phyloP scores from a whole-genome alignment of 2,888 invertebrate genomes.

The Ectemnius continuus region DNA sequence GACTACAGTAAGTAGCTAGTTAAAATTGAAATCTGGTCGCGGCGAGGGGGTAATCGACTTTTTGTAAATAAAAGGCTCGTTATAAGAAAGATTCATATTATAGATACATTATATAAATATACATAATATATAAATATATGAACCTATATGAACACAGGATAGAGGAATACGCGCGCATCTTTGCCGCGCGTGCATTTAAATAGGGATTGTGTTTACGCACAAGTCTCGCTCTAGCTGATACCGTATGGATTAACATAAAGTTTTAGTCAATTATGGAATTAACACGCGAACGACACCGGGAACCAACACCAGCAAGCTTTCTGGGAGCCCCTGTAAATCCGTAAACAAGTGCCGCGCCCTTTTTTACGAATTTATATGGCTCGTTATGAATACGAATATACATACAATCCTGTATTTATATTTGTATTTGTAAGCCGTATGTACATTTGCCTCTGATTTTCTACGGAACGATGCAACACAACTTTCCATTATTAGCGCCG shows the following conservation, averaged over 20 bases:
- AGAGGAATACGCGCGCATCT: constrained; percentile 29
- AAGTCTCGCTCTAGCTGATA: constrained; percentile 65
- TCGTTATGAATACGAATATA: constrained; percentile 17
- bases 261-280: constrained; percentile 73
- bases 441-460: constrained; percentile 15
- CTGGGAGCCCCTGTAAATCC: constrained; percentile 43
- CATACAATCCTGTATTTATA: constrained; percentile 32
- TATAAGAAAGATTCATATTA: constrained; percentile 60
- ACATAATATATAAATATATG: constrained; percentile 40
- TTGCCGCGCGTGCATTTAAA: constrained; percentile 58
- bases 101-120: constrained; percentile 48
- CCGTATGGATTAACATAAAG: constrained; percentile 57
- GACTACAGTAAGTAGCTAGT: constrained; percentile 67
- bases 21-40: constrained; percentile 61
- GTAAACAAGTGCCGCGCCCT: constrained; percentile 32
- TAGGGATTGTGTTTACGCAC: constrained; percentile 57
- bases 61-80: constrained; percentile 70
- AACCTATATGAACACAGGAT: constrained; percentile 18
- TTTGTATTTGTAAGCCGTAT: constrained; percentile 24
- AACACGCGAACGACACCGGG: constrained; percentile 39
- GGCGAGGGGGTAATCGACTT: constrained; percentile 50
- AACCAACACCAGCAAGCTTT: constrained; percentile 59
- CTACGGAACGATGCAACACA: neutral
- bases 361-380: constrained; percentile 32
- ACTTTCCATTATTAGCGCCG: neutral